phyloP scores from a whole-genome alignment of 2,797 vertebrate species.

The Coilia nasus region DNA sequence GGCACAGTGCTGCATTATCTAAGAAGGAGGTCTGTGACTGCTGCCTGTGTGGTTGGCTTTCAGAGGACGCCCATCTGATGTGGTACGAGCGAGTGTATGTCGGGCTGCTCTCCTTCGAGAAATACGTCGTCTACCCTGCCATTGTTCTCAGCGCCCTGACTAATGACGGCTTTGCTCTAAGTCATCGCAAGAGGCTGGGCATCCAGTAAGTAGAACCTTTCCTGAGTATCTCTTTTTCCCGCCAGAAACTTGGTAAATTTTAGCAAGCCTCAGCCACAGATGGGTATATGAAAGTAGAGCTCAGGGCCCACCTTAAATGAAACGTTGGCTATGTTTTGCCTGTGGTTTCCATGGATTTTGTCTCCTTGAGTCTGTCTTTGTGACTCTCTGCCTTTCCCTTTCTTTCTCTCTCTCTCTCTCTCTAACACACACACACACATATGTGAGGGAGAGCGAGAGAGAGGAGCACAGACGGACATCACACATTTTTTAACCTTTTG shows the following conservation, averaged over 20 bases:
- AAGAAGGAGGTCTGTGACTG: neutral
- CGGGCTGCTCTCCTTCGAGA: conserved; percentile 95
- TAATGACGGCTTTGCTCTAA: conserved; percentile 90
- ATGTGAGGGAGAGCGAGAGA: too few relatives aligned
- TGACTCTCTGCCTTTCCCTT: neutral
- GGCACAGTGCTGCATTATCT: neutral
- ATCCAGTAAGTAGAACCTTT: conserved; percentile 87
- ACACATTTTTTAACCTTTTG: neutral
- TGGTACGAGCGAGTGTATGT: conserved; percentile 98
- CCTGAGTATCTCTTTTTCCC: neutral
- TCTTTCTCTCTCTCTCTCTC: neutral
- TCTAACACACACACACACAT: neutral
- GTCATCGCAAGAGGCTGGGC: conserved; percentile 90
- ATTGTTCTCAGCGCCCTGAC: conserved; percentile 94
- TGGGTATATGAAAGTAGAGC: neutral
- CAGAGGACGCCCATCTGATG: conserved; percentile 94
- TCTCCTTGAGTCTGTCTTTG: neutral
- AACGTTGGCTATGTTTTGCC: neutral
- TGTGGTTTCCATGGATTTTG: neutral
- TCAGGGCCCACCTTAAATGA: neutral
- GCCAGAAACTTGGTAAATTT: neutral
- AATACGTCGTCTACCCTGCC: conserved; percentile 94
- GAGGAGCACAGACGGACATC: neutral
- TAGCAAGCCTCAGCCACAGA: neutral
- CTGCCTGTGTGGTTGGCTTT: conserved; percentile 53